Conservation (phyloP, 2,888 invertebrate species). For the Patella caerulea region DNA sequence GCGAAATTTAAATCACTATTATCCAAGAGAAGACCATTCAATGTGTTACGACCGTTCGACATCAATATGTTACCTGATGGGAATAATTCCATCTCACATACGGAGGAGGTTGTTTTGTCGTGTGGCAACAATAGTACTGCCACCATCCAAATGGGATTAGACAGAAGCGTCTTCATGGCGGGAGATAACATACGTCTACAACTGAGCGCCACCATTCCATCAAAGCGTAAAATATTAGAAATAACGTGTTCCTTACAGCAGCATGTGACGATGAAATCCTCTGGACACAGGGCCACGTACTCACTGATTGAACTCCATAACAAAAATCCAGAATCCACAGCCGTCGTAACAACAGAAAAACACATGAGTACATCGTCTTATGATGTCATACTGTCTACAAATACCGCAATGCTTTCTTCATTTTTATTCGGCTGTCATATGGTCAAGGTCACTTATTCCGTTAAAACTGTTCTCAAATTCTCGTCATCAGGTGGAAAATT, state of each 20-base stretch:
- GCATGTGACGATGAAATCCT: slow-evolving; percentile 38
- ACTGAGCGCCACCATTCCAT: slow-evolving; percentile 41
- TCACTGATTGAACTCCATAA: slow-evolving; percentile 42
- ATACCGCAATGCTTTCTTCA: slow-evolving; percentile 54
- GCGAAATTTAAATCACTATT: slow-evolving; percentile 54
- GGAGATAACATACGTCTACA: slow-evolving; percentile 60
- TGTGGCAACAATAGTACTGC: slow-evolving; percentile 44
- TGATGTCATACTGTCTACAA: slow-evolving; percentile 57
- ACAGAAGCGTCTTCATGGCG: slow-evolving; percentile 57
- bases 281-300: slow-evolving; percentile 40
- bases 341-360: slow-evolving; percentile 33
- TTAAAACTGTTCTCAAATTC: slow-evolving; percentile 53
- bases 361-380: slow-evolving; percentile 36
- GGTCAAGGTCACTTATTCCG: slow-evolving; percentile 50
- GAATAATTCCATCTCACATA: slow-evolving; percentile 51
- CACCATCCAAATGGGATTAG: slow-evolving; percentile 49
- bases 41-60: slow-evolving; percentile 54
- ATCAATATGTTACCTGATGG: slow-evolving; percentile 54
- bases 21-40: slow-evolving; percentile 49
- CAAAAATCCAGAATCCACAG: slow-evolving; percentile 42
- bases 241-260: slow-evolving; percentile 52
- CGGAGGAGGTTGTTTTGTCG: slow-evolving; percentile 54
- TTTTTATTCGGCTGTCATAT: slow-evolving; percentile 51
- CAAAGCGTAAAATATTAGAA: slow-evolving; percentile 48
- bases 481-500: slow-evolving; percentile 54